A percentile compares a stretch with the other conserved stretches of the same genome.
phyloP scores from a whole-genome alignment of 2,797 vertebrate genomes.

The Manis crassicaudata region DNA sequence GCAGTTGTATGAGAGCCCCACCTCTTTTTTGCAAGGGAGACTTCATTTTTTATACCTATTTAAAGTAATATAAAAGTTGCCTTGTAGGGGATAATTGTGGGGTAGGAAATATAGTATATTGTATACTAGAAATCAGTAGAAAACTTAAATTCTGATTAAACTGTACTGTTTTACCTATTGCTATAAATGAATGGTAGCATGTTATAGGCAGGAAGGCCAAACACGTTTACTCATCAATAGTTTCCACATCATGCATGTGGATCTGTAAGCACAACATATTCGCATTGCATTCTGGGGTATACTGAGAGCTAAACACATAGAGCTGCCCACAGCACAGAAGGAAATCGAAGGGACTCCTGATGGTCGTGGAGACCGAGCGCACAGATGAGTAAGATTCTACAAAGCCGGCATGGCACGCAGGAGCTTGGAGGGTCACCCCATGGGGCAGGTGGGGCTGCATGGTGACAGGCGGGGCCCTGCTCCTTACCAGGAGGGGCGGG shows the following conservation, averaged over 20 bases:
- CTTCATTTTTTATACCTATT: not conserved
- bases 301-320: not conserved
- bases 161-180: not conserved
- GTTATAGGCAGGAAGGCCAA: not conserved
- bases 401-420: too few relatives aligned
- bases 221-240: not conserved
- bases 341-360: conserved; percentile 3
- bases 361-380: not conserved
- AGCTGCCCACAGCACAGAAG: not conserved
- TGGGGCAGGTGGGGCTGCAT: too few relatives aligned
- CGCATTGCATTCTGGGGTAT: not conserved
- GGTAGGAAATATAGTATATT: not conserved
- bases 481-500: not conserved
- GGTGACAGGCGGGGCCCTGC: too few relatives aligned
- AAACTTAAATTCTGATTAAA: conserved; percentile 13
- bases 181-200: not conserved
- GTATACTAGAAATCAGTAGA: not conserved
- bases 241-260: not conserved
- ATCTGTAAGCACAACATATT: not conserved
- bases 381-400: not conserved
- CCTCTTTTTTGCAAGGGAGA: not conserved
- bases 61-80: conserved; percentile 44
- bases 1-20: not conserved
- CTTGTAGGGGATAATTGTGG: not conserved
- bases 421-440: too few relatives aligned